phyloP scores from a whole-genome alignment of 2,113 vertebrate genomes.

The Pipa parva region DNA sequence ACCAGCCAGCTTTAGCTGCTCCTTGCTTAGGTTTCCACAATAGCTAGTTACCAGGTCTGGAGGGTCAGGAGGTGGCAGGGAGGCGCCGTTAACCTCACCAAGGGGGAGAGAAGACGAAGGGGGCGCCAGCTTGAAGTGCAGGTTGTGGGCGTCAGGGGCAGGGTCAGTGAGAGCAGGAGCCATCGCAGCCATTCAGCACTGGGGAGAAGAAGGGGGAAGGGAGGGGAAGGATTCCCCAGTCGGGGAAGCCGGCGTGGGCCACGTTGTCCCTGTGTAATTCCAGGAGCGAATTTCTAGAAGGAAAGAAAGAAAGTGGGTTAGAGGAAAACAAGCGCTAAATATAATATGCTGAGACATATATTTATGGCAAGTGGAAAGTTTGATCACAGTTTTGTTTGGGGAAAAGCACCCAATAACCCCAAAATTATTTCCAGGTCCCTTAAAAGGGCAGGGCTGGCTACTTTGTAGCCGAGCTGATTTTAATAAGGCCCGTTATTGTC shows the following conservation, averaged over 20 bases:
- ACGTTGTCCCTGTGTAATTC: conserved; percentile 7
- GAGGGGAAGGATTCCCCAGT: conserved; percentile 81
- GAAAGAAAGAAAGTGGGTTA: not conserved
- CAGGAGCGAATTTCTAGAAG: conserved; percentile 1
- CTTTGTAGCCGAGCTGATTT: too few relatives aligned
- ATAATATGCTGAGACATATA: too few relatives aligned
- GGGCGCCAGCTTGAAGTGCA: conserved; percentile 98
- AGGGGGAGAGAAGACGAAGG: conserved; percentile 93
- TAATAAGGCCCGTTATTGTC: too few relatives aligned
- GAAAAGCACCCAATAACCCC: too few relatives aligned
- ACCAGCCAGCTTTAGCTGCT: conserved; percentile 87
- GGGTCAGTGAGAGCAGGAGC: conserved; percentile 99
- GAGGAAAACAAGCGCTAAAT: too few relatives aligned
- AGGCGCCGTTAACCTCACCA: conserved; percentile 93
- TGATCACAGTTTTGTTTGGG: too few relatives aligned
- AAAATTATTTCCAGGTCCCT: too few relatives aligned
- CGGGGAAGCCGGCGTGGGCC: conserved; percentile 15
- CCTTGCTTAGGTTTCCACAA: conserved; percentile 72
- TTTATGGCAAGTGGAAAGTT: too few relatives aligned
- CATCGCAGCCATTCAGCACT: conserved; percentile 99
- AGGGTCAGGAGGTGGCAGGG: conserved; percentile 75
- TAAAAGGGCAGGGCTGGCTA: too few relatives aligned
- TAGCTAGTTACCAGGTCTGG: conserved; percentile 88
- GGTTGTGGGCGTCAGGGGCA: conserved; percentile 99
- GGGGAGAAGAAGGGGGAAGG: conserved; percentile 81